Evolutionary conservation across 1,140 invertebrate genomes (phyloP).

Genomic region (Drosophila equinoxialis): DNA sequence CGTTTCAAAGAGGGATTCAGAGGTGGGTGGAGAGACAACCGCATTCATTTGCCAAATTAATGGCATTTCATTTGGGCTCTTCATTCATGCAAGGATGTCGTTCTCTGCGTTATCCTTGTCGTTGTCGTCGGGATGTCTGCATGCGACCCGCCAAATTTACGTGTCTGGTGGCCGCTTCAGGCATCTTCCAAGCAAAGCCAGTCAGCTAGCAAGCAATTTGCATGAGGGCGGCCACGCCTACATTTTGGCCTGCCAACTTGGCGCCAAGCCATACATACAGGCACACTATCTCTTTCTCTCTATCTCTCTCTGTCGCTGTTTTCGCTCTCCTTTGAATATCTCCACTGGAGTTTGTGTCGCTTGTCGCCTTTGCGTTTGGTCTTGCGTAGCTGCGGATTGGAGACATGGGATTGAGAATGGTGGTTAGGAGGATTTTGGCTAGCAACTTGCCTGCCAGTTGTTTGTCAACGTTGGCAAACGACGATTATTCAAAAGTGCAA

Average conservation of each 20-base stretch:
- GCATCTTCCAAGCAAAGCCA: constrained; percentile 23
- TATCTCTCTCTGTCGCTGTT: constrained; percentile 3
- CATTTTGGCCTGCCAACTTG: constrained; percentile 55
- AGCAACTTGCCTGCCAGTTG: constrained; percentile 72
- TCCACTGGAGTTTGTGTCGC: constrained; percentile 39
- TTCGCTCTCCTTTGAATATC: not conserved
- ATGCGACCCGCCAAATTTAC: constrained; percentile 64
- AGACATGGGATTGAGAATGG: constrained; percentile 32
- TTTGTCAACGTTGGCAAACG: constrained; percentile 61
- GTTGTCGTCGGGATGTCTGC: constrained; percentile 45
- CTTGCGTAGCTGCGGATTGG: constrained; percentile 19
- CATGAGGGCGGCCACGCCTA: constrained; percentile 39
- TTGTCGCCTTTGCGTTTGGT: constrained; percentile 40
- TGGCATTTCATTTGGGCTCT: constrained; percentile 79
- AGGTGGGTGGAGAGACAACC: constrained; percentile 54
- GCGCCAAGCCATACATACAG: constrained; percentile 46
- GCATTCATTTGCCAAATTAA: constrained; percentile 81
- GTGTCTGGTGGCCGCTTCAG: constrained; percentile 69
- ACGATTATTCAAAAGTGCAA: constrained; percentile 81
- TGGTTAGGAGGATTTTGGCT: constrained; percentile 56
- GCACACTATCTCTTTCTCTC: not conserved
- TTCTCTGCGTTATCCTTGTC: constrained; percentile 39
- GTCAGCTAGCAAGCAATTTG: constrained; percentile 44
- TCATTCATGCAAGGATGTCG: constrained; percentile 76
- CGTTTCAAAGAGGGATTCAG: constrained; percentile 20